These are phyloP conservation scores for Astreopora myriophthalma DNA, from an alignment of 64 coral and sea anemone genomes.

Conservation along the genomic window DNA sequence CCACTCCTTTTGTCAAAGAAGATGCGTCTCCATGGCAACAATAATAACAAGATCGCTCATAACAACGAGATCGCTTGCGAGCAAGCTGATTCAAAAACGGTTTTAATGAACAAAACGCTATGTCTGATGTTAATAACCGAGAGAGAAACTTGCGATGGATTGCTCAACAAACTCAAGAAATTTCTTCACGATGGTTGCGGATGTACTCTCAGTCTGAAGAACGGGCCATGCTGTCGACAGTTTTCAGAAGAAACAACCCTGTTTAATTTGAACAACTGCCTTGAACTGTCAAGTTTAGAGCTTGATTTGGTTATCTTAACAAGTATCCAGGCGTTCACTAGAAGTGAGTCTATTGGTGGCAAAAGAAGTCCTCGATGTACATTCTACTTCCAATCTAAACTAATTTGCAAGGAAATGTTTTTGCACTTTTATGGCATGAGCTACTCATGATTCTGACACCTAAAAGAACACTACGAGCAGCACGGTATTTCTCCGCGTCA, in stretches of 20 bases:
- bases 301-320: conserved; percentile 51
- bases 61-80: neutral
- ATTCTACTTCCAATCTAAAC: conserved; percentile 64
- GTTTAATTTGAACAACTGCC: conserved; percentile 48
- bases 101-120: neutral
- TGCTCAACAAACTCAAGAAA: conserved; percentile 1
- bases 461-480: conserved; percentile 55
- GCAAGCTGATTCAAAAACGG: neutral
- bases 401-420: conserved; percentile 69
- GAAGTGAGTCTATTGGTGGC: conserved; percentile 34
- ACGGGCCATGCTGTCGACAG: conserved; percentile 11
- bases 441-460: conserved; percentile 26
- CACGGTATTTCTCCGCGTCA: conserved; percentile 48
- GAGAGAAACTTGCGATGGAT: neutral
- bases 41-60: neutral
- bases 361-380: conserved; percentile 50
- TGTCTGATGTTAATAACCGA: neutral
- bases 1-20: neutral
- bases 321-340: conserved; percentile 40
- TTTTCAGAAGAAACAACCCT: conserved; percentile 37
- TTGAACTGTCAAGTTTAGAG: conserved; percentile 60
- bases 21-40: neutral
- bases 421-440: conserved; percentile 45
- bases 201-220: neutral
- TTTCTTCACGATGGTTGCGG: conserved; percentile 54